phyloP scores from a whole-genome alignment of 2,888 invertebrate species.

The Drosophila nigritarsus region DNA sequence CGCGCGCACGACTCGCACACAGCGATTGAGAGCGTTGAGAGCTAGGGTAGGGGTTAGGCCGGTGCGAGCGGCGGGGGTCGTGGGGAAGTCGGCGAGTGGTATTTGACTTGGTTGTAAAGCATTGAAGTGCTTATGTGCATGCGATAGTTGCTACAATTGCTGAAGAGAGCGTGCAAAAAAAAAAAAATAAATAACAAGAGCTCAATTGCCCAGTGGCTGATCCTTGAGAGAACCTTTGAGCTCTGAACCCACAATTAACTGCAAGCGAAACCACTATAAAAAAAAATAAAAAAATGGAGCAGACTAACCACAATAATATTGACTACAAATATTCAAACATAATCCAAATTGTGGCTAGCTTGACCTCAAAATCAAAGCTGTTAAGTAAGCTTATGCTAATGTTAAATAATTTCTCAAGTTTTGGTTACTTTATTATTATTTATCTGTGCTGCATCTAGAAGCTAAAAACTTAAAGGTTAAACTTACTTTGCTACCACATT shows the following conservation, averaged over 20 bases:
- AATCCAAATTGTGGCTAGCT: neutral
- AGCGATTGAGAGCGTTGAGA: constrained; percentile 14
- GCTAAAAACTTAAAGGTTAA: neutral
- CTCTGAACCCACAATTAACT: constrained; percentile 19
- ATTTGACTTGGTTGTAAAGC: constrained; percentile 51
- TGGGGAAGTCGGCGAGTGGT: constrained; percentile 9
- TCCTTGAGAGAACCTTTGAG: constrained; percentile 44
- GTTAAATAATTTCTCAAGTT: neutral
- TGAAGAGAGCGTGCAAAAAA: constrained; percentile 17
- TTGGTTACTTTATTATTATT: neutral
- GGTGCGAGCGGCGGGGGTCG: neutral
- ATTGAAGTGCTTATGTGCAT: constrained; percentile 41
- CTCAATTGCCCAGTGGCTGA: constrained; percentile 55
- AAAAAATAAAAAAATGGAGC: neutral
- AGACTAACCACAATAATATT: neutral
- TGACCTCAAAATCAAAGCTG: neutral
- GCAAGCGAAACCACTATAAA: neutral
- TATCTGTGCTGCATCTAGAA: neutral
- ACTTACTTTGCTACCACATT: neutral
- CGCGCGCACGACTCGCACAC: constrained; percentile 67
- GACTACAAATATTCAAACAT: neutral
- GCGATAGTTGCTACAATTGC: constrained; percentile 59
- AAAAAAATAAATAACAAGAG: constrained; percentile 25
- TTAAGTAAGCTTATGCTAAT: neutral
- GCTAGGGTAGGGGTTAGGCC: constrained; percentile 1